Conservation (phyloP, 2,888 invertebrate genomes). For the Loripinus fragilis region DNA sequence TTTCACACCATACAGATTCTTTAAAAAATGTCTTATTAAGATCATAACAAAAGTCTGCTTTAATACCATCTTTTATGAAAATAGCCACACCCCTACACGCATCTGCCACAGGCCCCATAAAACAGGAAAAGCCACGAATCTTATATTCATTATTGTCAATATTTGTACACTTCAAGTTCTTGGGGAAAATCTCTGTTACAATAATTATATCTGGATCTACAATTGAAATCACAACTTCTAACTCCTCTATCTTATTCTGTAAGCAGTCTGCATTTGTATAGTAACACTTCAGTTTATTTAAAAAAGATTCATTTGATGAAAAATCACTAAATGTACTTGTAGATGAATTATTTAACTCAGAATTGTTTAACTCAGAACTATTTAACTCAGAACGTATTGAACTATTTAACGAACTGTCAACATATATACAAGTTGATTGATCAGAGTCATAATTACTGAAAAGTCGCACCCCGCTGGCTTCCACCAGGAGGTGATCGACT, state of each 20-base stretch:
- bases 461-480: not conserved
- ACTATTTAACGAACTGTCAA: slow-evolving; percentile 18
- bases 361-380: slow-evolving; percentile 4
- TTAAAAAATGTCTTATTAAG: slow-evolving; percentile 8
- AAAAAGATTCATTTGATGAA: not conserved
- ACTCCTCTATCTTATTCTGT: slow-evolving; percentile 17
- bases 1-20: slow-evolving; percentile 23
- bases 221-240: not conserved
- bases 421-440: slow-evolving; percentile 16
- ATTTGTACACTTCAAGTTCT: not conserved
- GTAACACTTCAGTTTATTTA: slow-evolving; percentile 14
- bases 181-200: slow-evolving; percentile 17
- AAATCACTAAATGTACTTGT: not conserved
- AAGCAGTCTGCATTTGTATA: slow-evolving; percentile 27
- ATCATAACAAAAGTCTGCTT: slow-evolving; percentile 12
- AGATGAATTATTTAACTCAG: not conserved
- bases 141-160: slow-evolving; percentile 21
- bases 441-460: not conserved
- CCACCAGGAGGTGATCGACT: not conserved
- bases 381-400: slow-evolving; percentile 5
- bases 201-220: slow-evolving; percentile 16
- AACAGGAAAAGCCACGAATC: not conserved
- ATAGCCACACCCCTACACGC: slow-evolving; percentile 12
- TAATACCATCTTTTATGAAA: slow-evolving; percentile 18
- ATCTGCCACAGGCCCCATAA: not conserved